These are phyloP conservation scores for Danio tinwini DNA, from an alignment of 2,797 vertebrate genomes.

Conservation along the genomic window DNA sequence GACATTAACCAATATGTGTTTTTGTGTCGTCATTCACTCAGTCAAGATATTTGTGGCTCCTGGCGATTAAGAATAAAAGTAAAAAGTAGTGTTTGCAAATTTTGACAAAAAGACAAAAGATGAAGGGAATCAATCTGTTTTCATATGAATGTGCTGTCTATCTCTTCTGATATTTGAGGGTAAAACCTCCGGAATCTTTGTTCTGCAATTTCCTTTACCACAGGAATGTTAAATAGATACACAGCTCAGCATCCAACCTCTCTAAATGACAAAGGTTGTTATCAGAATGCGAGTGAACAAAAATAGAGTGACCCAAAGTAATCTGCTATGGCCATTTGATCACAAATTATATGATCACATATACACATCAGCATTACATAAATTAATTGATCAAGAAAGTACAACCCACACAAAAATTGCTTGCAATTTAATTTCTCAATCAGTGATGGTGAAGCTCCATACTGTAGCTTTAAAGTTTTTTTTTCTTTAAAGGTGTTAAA, in stretches of 20 bases:
- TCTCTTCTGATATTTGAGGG: constrained; percentile 56
- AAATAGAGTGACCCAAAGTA: neutral
- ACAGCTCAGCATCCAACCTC: constrained; percentile 27
- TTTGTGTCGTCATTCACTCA: constrained; percentile 21
- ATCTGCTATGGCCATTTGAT: constrained; percentile 4
- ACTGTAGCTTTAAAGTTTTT: too few relatives aligned
- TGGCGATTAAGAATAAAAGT: constrained; percentile 45
- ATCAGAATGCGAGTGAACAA: constrained; percentile 23
- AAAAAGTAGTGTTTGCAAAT: constrained; percentile 39
- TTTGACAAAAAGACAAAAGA: constrained; percentile 37
- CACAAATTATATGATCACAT: neutral
- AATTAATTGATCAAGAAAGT: too few relatives aligned
- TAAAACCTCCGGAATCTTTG: constrained; percentile 46
- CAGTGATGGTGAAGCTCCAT: too few relatives aligned
- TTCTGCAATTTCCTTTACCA: constrained; percentile 44
- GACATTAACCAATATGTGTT: constrained; percentile 35
- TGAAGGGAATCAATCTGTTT: constrained; percentile 45
- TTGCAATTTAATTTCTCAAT: too few relatives aligned
- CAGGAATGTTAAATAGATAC: constrained; percentile 57
- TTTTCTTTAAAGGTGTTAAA: too few relatives aligned
- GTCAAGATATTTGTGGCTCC: constrained; percentile 41
- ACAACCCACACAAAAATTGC: too few relatives aligned
- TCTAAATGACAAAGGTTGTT: constrained; percentile 30
- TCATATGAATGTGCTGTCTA: constrained; percentile 52
- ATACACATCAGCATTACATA: constrained; percentile 9